These are phyloP conservation scores for Gavialis gangeticus DNA, from an alignment of 2,113 vertebrate species.

Conservation along the genomic window DNA sequence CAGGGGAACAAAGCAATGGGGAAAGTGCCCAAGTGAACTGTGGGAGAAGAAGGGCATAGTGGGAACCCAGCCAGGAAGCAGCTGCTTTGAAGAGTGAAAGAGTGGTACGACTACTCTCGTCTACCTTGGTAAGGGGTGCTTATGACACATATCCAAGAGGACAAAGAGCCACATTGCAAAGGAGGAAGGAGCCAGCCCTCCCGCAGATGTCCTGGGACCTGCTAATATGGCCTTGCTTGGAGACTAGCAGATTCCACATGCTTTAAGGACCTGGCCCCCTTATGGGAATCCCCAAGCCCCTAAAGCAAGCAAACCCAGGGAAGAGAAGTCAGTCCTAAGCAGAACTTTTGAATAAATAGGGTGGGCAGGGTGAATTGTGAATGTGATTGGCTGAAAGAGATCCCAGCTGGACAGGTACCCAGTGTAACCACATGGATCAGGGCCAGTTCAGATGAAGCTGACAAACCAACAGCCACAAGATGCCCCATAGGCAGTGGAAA, in stretches of 20 bases:
- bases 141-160: too few relatives aligned
- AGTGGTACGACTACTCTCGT: too few relatives aligned
- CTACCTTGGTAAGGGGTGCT: too few relatives aligned
- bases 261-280: background rate
- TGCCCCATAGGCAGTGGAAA: background rate
- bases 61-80: too few relatives aligned
- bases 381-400: background rate
- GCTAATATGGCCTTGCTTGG: background rate
- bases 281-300: background rate
- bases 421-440: background rate
- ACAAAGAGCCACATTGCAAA: background rate
- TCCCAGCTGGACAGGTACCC: background rate
- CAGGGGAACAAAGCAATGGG: too few relatives aligned
- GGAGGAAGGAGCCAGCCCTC: background rate
- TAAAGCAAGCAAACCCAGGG: background rate
- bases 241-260: background rate
- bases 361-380: background rate
- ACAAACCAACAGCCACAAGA: background rate
- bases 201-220: background rate
- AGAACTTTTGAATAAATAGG: background rate
- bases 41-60: too few relatives aligned
- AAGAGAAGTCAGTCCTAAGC: background rate
- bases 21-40: too few relatives aligned
- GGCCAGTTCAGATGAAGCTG: background rate
- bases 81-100: too few relatives aligned